Conservation (phyloP, 2,888 invertebrate genomes). For the Amiota mariae region DNA sequence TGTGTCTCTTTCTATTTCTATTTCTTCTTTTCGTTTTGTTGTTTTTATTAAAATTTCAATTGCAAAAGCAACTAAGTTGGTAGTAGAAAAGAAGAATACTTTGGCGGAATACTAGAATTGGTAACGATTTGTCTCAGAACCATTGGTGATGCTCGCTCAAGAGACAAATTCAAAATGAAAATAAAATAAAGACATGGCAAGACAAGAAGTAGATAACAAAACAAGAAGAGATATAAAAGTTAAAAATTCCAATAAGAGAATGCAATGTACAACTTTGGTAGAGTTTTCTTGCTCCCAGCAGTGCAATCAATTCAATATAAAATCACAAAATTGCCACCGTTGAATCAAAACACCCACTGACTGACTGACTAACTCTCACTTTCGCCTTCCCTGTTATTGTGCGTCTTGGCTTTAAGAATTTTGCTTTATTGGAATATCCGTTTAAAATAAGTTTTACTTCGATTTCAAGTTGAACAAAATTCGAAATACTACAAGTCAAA, state of each 20-base stretch:
- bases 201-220: constrained; percentile 16
- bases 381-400: no score
- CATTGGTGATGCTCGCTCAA: constrained; percentile 14
- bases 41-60: no score
- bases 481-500: neutral
- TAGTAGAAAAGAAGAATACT: no score
- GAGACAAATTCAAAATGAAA: constrained; percentile 16
- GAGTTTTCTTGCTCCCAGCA: constrained; percentile 32
- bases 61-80: no score
- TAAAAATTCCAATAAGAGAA: constrained; percentile 2
- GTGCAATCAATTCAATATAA: constrained; percentile 28
- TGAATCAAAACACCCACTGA: no score
- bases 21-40: no score
- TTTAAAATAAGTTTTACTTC: constrained; percentile 14
- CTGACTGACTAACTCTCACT: no score
- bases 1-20: no score
- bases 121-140: no score
- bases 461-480: neutral
- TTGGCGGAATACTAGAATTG: no score
- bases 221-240: constrained; percentile 3
- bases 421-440: neutral
- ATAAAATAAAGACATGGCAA: constrained; percentile 14
- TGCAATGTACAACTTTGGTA: constrained; percentile 14
- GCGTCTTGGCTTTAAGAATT: no score
- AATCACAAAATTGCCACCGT: neutral